Evolutionary conservation across 2,113 vertebrate species (phyloP).

Genomic region (Cyanistes caeruleus): DNA sequence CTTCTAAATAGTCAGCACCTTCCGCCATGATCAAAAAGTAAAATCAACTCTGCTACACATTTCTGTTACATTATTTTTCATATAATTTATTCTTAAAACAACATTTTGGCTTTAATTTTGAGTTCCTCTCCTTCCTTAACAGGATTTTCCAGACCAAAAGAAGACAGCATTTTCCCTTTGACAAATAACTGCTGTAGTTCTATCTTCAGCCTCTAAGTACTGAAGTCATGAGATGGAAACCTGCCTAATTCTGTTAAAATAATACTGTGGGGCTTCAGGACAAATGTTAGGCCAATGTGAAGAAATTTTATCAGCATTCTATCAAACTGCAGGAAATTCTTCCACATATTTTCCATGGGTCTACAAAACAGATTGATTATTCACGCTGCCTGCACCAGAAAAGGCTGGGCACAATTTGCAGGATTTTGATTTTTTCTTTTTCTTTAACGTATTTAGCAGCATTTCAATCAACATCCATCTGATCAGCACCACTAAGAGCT

Average conservation of each 20-base stretch:
- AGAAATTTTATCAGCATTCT: neutral
- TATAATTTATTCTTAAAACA: constrained; percentile 45
- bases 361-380: neutral
- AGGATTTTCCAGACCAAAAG: neutral
- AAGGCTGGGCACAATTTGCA: neutral
- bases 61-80: constrained; percentile 8
- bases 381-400: neutral
- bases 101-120: constrained; percentile 51
- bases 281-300: neutral
- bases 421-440: neutral
- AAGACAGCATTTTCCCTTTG: neutral
- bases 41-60: constrained; percentile 44
- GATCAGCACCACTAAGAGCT: neutral
- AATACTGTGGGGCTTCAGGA: neutral
- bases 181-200: constrained; percentile 27
- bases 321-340: neutral
- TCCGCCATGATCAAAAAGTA: constrained; percentile 56
- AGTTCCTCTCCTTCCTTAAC: neutral
- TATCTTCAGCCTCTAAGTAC: neutral
- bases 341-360: neutral
- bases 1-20: constrained; percentile 68
- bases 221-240: neutral
- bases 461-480: constrained; percentile 11
- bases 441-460: neutral
- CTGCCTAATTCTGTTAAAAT: neutral